Evolutionary conservation across 1,140 invertebrate genomes (phyloP).

Genomic region (Oryzaephilus surinamensis): DNA sequence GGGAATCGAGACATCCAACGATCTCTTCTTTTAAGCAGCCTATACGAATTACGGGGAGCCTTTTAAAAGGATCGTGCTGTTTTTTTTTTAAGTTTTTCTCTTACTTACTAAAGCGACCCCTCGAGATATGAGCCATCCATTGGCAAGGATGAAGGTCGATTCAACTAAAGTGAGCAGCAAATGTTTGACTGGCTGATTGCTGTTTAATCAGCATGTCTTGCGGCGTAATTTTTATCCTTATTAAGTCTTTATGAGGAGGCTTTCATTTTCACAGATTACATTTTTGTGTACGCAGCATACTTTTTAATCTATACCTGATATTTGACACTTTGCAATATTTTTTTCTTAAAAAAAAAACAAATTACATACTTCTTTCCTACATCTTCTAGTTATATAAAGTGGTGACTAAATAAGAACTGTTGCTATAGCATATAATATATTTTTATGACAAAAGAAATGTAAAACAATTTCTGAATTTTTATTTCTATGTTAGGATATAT

Average conservation of each 20-base stretch:
- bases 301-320: neutral
- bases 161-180: slow-evolving; percentile 16
- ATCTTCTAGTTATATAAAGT: no score
- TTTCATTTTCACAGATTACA: slow-evolving; percentile 20
- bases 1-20: slow-evolving; percentile 24
- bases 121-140: slow-evolving; percentile 29
- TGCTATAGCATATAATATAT: no score
- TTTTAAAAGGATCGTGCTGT: slow-evolving; percentile 29
- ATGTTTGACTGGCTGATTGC: slow-evolving; percentile 28
- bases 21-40: slow-evolving; percentile 31
- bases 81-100: slow-evolving; percentile 28
- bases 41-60: slow-evolving; percentile 28
- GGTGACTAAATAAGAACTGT: no score
- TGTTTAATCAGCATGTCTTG: slow-evolving; percentile 32
- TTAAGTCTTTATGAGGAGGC: slow-evolving; percentile 22
- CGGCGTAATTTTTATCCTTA: slow-evolving; percentile 31
- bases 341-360: neutral
- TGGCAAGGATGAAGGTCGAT: slow-evolving; percentile 18
- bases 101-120: slow-evolving; percentile 22
- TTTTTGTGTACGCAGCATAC: slow-evolving; percentile 16
- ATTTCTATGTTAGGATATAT: no score
- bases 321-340: neutral
- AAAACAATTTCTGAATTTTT: no score
- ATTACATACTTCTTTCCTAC: no score
- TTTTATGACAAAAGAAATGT: no score